A percentile compares a stretch with the other conserved stretches of the same genome.
These are phyloP conservation scores for Damaliscus lunatus DNA, from an alignment of 2,113 vertebrate species.

Conservation along the genomic window DNA sequence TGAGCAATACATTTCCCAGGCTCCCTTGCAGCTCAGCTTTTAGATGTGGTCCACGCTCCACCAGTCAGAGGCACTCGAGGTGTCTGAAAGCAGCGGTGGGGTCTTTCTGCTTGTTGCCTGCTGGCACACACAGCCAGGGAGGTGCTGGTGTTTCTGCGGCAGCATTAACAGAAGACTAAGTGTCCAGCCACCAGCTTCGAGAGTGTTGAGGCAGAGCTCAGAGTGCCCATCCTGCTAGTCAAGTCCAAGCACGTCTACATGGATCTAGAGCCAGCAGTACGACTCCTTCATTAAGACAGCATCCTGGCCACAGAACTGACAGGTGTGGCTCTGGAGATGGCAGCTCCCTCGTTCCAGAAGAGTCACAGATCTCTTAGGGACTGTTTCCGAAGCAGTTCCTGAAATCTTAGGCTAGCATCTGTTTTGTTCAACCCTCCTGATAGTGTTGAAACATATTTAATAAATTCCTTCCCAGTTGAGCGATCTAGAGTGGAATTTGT, in stretches of 20 bases:
- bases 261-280: background rate
- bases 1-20: background rate
- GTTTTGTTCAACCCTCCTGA: background rate
- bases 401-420: background rate
- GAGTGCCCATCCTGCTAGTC: no score
- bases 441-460: background rate
- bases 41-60: background rate
- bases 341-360: background rate
- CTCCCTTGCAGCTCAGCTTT: background rate
- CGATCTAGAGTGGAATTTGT: background rate
- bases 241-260: background rate
- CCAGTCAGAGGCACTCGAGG: background rate
- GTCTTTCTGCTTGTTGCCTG: background rate
- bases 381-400: background rate
- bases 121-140: background rate
- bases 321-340: background rate
- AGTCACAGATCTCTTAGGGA: background rate
- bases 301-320: background rate
- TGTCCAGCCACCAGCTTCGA: background rate
- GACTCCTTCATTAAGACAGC: background rate
- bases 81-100: background rate
- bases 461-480: background rate
- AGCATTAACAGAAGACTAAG: background rate
- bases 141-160: background rate
- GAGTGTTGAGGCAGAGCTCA: background rate